Evolutionary conservation across 1,140 invertebrate species (phyloP), one percentile per base, ranked within the genome.

Genomic region (Nasonia giraulti): DNA sequence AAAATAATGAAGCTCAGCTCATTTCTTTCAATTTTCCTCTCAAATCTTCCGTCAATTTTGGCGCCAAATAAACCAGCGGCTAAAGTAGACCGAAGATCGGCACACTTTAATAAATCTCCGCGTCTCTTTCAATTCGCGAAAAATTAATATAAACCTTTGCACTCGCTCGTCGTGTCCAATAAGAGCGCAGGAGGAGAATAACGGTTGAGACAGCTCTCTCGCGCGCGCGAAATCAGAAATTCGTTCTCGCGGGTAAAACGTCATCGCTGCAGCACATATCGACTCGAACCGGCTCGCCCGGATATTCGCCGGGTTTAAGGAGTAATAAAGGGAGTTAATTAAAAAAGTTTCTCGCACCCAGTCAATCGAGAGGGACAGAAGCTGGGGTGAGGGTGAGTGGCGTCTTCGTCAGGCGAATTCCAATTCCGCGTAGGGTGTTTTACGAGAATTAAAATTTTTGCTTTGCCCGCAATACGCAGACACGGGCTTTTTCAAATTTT

Each of bases 321-420:
- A 73, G 68, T 10, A 44, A 62, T 37, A 66, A 20, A 55, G 50
- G 17, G 17, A 82, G 81, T 75, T 82, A 66, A 82, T 75, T 82
- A 75, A 75, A 75, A 82, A 82, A 82, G 14, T 82, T 82, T 75
- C 27, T 75, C 20, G 1, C 77, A 17, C 6, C 7, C 76, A 47
- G 78, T 69, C 33, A 27, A 80, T 80, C 50, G 62, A 69, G 31
- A 79, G 55, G 50, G 27, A 27, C n/a, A 40, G 6, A 66, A 31
- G 40, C 62, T 33, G 55, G 27, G 23, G 23, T 23, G 68, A 27
- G 3, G 14, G 50, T 17, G 33, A 17, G 20, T 69, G 73, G 40
- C 7, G 68, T 7, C 80, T 47, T 10, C 40, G 68, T 69, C n/a
- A 73, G n/a, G 66, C 37, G 44, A 73, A 81, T 81, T 50, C 73